Evolutionary conservation across 2,888 invertebrate genomes (phyloP).

Genomic region (Agrotis ipsilon): DNA sequence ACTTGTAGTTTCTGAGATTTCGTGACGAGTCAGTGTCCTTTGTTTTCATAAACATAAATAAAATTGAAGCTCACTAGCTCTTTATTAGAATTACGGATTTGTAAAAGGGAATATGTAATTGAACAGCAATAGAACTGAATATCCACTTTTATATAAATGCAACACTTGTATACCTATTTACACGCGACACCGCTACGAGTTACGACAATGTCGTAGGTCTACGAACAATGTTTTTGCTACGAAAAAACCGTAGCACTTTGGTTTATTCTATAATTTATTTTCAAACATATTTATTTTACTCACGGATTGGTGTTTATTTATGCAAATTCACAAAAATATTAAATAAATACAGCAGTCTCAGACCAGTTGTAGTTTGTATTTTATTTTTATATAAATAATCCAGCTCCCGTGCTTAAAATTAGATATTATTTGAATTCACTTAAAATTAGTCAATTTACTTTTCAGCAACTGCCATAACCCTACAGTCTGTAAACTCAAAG

Average conservation of each 20-base stretch:
- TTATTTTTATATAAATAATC: slow-evolving; percentile 11
- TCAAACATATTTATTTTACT: slow-evolving; percentile 3
- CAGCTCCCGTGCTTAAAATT: slow-evolving; percentile 58
- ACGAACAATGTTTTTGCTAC: not conserved
- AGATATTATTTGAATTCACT: slow-evolving; percentile 7
- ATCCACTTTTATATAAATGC: not conserved
- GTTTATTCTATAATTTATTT: not conserved
- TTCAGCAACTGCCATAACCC: slow-evolving; percentile 52
- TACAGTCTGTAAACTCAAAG: slow-evolving; percentile 2
- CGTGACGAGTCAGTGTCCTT: too few relatives aligned
- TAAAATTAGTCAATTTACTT: slow-evolving; percentile 40
- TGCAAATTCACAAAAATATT: slow-evolving; percentile 24
- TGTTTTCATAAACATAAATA: too few relatives aligned
- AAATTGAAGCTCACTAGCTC: too few relatives aligned
- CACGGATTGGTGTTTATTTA: not conserved
- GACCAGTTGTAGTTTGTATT: slow-evolving; percentile 12
- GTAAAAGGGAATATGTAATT: too few relatives aligned
- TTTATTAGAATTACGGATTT: too few relatives aligned
- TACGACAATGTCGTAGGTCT: slow-evolving; percentile 9
- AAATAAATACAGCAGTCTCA: slow-evolving; percentile 29
- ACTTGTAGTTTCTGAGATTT: too few relatives aligned
- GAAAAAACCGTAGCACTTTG: slow-evolving; percentile 7
- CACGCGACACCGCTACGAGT: slow-evolving; percentile 1
- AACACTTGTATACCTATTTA: not conserved
- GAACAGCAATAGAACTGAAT: not conserved